Conservation (phyloP, 2,797 vertebrate species). For the Galagoides demidoff region DNA sequence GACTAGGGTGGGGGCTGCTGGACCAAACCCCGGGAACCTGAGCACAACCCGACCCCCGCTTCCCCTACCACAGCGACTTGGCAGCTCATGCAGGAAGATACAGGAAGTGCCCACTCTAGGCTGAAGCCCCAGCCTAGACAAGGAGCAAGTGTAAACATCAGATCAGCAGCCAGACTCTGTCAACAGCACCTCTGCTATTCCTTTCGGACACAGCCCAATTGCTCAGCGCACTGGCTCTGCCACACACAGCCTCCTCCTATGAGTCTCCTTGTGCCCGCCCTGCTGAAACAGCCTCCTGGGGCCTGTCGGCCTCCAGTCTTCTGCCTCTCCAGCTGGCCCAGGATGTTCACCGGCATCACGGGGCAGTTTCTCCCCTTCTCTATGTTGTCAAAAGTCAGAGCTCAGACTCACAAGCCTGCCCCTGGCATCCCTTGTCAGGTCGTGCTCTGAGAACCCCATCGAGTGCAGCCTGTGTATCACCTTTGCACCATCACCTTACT, state of each 20-base stretch:
- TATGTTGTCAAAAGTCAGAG: not conserved
- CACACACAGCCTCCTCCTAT: not conserved
- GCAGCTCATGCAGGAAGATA: not conserved
- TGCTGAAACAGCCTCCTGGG: not conserved
- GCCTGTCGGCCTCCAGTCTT: not conserved
- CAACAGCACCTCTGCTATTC: not conserved
- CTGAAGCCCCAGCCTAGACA: not conserved
- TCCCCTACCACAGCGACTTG: not conserved
- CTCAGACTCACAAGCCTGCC: not conserved
- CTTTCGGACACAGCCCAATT: not conserved
- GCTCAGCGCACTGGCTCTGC: not conserved
- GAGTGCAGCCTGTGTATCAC: not conserved
- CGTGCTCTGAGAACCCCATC: not conserved
- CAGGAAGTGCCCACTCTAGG: not conserved
- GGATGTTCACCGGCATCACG: too few relatives aligned
- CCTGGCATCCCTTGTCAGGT: not conserved
- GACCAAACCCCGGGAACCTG: not conserved
- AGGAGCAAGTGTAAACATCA: accelerated
- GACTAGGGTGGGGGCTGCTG: not conserved
- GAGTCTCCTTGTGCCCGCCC: not conserved
- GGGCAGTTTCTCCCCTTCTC: not conserved
- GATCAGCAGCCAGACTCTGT: too few relatives aligned
- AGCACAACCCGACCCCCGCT: not conserved
- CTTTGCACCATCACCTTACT: not conserved
- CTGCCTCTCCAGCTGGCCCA: not conserved